phyloP scores from a whole-genome alignment of 2,113 vertebrate species.

The Pterocles burchelli region DNA sequence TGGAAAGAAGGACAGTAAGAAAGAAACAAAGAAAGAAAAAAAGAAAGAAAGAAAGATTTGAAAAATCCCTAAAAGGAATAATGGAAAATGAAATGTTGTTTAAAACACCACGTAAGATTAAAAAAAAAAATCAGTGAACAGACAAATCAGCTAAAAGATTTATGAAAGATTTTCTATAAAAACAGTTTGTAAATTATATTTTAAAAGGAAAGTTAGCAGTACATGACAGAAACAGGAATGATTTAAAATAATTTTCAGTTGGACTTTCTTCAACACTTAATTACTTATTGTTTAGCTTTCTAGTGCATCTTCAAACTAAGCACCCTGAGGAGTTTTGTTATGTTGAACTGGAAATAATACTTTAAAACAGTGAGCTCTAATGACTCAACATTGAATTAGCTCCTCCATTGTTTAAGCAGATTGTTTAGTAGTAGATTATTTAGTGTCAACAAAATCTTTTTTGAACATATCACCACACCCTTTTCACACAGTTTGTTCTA shows the following conservation, averaged over 20 bases:
- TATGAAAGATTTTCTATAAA: not conserved
- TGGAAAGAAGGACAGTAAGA: no score
- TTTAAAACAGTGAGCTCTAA: not conserved
- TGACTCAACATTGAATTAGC: not conserved
- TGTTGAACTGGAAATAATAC: not conserved
- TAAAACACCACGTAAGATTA: not conserved
- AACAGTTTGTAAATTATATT: not conserved
- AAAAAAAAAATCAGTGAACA: not conserved
- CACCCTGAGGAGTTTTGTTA: not conserved
- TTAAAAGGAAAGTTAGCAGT: not conserved
- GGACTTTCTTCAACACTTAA: not conserved
- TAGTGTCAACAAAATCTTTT: not conserved
- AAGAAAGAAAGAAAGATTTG: not conserved
- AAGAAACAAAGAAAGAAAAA: no score
- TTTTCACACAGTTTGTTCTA: not conserved
- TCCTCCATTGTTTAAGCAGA: not conserved
- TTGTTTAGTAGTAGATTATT: not conserved
- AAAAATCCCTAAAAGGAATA: not conserved
- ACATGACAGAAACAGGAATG: not conserved
- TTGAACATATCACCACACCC: not conserved
- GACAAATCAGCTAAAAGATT: not conserved
- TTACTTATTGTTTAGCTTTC: not conserved
- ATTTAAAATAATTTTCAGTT: not conserved
- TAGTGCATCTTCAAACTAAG: not conserved
- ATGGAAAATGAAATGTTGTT: not conserved